Base-by-base conservation (phyloP, 35 echinoderm and acorn worm species). In the Antedon bifida region DNA sequence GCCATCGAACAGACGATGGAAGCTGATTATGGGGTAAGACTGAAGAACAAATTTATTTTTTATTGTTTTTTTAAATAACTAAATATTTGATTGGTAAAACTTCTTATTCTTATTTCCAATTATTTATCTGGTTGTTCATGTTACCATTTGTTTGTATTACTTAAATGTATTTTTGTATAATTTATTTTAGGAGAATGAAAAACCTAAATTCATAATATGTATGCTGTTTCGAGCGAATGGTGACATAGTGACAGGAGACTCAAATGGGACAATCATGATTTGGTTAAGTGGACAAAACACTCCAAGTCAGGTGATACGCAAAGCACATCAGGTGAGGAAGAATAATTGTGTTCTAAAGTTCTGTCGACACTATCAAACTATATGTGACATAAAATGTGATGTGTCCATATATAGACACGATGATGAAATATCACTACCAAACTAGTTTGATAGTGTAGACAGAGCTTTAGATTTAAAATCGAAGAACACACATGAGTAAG, bases 241-340 rank as follows among this genome's bases (percentile, higher is more conserved):
- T 36, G 93, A 91, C 77, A 64, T 96, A 35, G 75, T 96, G n/a
- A 96, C 93, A 30, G 93, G 93, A 0, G 93, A 96, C 78, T 96
- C 93, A 29, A 96, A 96, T 76, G 93, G 93, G 13, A 96, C 90
- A 32, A 84, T 96, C 31, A 92, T 89, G 36, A 78, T 96, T 26
- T 96, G 93, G 93, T 87, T 75, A 32, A 81, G 81, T 73, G 90
- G 87, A 14, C 85, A 90, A 13, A 96, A 96, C 39, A 96, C 93
- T 30, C 89, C 92, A 33, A 86, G 87, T 34, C 93, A 92, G 12
- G 80, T 81, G 17, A 86, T 96, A 29, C 85, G 73, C 32, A 87
- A 89, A 74, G 87, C 87, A n/a, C 93, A 96, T 81, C 85, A 92
- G 84, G 93, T 96, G 77, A 83, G 90, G 56, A 78, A 36, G 0